Evolutionary conservation across 1,140 invertebrate genomes (phyloP), one percentile per base, ranked within the genome.

Genomic region (Cataglyphis hispanica): DNA sequence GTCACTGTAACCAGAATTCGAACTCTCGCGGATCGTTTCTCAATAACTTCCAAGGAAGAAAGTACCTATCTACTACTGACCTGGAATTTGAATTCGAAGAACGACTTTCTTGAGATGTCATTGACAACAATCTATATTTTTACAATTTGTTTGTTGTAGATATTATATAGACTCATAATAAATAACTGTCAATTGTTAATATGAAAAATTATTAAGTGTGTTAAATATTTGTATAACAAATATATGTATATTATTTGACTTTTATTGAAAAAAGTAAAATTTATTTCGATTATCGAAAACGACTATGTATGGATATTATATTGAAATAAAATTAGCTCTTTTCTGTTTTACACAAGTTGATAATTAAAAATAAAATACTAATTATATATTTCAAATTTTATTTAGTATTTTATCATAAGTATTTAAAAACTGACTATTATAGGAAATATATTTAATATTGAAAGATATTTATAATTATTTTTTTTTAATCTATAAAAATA

Each of bases 1-100:
- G 93, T 92, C 92, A 91, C 90, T 88, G 87, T 93, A 92, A 91
- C 87, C 89, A 81, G 88, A 92, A 93, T 91, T 67, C 89, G 84
- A 83, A 78, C 85, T 91, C 87, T 74, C 70, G 63, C 83, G 74
- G 84, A 83, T 89, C 84, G 53, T 80, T n/a, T n/a, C 10, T 50
- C 75, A 92, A 93, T 87, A 67, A 91, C 87, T 93, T 93, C 92
- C 90, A 91, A 88, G 88, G 91, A 93, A 87, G 89, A 81, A 81
- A 84, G 61, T 61, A 92, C 63, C 86, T 83, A 85, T 89, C 87
- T 74, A 74, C 85, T 84, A 74, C 78, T 69, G 75, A 91, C 77
- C 87, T 81, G 84, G 84, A 91, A 90, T 90, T 81, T 86, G 74
- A 91, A 91, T 90, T 81, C 85, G 58, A 88, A 8, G 50, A 72